Conservation (phyloP, 2,888 invertebrate species). For the Lepidocyrtinus sp. region DNA sequence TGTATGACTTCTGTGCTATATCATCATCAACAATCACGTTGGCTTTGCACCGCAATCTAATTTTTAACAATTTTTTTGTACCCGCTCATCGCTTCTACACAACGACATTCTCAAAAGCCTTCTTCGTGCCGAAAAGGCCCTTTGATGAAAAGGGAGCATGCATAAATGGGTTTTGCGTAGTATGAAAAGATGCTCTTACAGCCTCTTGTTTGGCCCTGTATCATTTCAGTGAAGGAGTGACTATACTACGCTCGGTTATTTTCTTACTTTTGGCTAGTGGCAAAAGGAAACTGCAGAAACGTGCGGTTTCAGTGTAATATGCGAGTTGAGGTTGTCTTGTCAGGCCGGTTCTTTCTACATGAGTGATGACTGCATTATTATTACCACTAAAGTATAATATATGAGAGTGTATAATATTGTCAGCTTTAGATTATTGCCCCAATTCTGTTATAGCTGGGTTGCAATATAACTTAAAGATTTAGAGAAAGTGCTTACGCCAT, state of each 20-base stretch:
- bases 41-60: not conserved
- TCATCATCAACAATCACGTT: not conserved
- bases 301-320: not conserved
- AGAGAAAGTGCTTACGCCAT: not conserved
- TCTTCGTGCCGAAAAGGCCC: not conserved
- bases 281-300: not conserved
- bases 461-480: not conserved
- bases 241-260: too few relatives aligned
- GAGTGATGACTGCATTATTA: constrained; percentile 56
- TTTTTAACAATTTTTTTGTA: not conserved
- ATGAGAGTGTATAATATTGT: constrained; percentile 52
- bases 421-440: constrained; percentile 57
- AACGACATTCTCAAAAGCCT: not conserved
- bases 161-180: not conserved
- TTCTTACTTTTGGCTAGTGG: not conserved
- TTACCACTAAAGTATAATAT: constrained; percentile 52
- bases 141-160: not conserved
- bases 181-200: not conserved
- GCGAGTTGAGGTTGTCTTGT: constrained; percentile 34
- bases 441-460: constrained; percentile 19
- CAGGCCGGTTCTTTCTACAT: constrained; percentile 48
- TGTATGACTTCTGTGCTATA: not conserved
- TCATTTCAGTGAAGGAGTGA: too few relatives aligned
- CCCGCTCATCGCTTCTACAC: not conserved
- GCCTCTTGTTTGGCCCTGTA: not conserved